Evolutionary conservation across 2,888 invertebrate species (phyloP), one percentile per base, ranked within the genome.

Genomic region (Laspeyria flexula): DNA sequence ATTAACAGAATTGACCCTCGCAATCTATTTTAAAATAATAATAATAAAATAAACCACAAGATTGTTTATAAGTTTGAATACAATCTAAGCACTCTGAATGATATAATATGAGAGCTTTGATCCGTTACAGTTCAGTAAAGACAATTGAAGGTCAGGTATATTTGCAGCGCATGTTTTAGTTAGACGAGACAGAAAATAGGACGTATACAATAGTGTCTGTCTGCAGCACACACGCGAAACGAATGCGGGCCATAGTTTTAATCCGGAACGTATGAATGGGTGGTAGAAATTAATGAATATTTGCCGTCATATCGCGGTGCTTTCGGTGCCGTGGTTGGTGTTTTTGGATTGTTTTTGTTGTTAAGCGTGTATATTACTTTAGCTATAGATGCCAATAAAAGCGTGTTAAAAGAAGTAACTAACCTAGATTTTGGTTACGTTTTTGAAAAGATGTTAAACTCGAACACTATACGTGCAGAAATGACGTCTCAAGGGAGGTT

Each of bases 121-220:
- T 25, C 25, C 7, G 25, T 47, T 34, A 12, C 33, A 25, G 29
- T 45, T 45, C 37, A 40, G 30, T 9, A 43, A 30, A 30, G 30
- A 30, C 30, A 30, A 30, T 30, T 30, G 30, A 30, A 30, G 11
- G 11, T 12, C 11, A 30, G 5, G 3, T 0, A 27, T 27, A 11
- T 30, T 33, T 33, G 13, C 15, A 33, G 15, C 15, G 1, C 10
- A 33, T 15, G 33, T 15, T 15, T 12, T 13, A 9, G 33, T 30
- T 30, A 33, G 3, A 15, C 12, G 33, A 33, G 7, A 33, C 10
- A 33, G 33, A 33, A 33, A 9, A 15, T 3, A 11, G 11, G 3
- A 3, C 5, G 3, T 29, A 10, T 1, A 31, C 11, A 3, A 31
- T 12, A 31, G 12, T 12, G n/a, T 9, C 31, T 7, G 25, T 25